These are phyloP conservation scores for Saccopteryx leptura DNA, from an alignment of 2,113 vertebrate genomes.

Conservation along the genomic window DNA sequence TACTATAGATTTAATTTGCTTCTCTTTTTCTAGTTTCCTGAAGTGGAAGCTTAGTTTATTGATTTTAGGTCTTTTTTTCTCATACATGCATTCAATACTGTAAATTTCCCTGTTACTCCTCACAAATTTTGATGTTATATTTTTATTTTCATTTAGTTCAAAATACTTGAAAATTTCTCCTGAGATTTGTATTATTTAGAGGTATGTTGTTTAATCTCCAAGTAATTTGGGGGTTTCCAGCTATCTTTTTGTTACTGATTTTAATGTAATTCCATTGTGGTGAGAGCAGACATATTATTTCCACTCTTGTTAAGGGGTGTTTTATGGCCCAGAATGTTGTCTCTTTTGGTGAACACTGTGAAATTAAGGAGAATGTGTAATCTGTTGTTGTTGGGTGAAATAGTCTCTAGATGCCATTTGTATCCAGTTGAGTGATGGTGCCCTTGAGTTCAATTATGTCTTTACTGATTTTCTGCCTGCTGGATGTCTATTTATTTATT, in stretches of 20 bases:
- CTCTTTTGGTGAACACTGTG: neutral
- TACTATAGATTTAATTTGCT: neutral
- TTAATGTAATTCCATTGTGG: neutral
- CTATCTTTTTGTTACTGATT: neutral
- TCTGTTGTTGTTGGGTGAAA: neutral
- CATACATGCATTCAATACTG: neutral
- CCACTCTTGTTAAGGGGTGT: neutral
- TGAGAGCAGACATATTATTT: neutral
- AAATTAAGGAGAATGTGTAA: neutral
- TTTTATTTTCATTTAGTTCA: too few species aligned
- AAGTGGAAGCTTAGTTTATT: too few species aligned
- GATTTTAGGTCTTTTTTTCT: neutral
- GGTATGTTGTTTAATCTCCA: conserved; percentile 10
- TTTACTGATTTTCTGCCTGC: neutral
- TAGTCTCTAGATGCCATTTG: neutral
- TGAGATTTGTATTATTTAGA: neutral
- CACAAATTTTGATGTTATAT: neutral
- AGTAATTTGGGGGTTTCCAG: neutral
- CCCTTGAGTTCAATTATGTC: neutral
- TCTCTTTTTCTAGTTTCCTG: too few species aligned
- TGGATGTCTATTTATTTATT: neutral
- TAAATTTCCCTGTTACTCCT: neutral
- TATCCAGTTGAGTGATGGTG: neutral
- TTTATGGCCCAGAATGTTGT: neutral
- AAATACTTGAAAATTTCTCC: neutral